Conservation (phyloP, 1,140 invertebrate genomes). For the Papilio machaon region DNA sequence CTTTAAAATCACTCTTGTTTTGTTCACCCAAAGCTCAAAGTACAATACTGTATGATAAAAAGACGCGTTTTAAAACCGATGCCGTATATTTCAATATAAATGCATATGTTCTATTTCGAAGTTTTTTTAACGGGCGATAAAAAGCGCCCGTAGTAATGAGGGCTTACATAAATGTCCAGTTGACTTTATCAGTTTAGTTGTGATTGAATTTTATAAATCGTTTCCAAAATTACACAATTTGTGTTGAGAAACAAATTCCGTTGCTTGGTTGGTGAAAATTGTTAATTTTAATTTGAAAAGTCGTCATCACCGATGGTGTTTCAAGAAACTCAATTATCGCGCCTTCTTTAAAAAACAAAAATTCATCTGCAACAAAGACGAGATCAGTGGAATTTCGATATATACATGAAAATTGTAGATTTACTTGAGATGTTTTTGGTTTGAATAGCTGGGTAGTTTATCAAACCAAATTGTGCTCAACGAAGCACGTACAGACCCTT, state of each 20-base stretch:
- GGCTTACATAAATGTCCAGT: too few species aligned
- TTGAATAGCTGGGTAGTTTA: neutral
- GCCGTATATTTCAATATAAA: too few species aligned
- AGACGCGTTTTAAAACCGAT: too few species aligned
- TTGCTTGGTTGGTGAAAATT: slow-evolving; percentile 50
- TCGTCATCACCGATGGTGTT: slow-evolving; percentile 43
- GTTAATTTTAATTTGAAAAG: slow-evolving; percentile 60
- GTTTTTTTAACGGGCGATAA: too few species aligned
- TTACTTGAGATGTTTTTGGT: slow-evolving; percentile 11
- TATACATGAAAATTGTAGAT: slow-evolving; percentile 37
- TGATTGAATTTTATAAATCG: slow-evolving; percentile 31
- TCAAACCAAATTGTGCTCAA: neutral
- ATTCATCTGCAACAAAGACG: slow-evolving; percentile 46
- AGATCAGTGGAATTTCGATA: slow-evolving; percentile 44
- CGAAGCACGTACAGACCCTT: neutral
- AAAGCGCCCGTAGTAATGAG: too few species aligned
- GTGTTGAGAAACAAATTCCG: slow-evolving; percentile 35
- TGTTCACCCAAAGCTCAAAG: too few species aligned
- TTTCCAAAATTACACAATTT: slow-evolving; percentile 14
- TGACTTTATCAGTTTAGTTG: neutral
- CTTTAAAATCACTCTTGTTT: too few species aligned
- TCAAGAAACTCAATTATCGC: slow-evolving; percentile 62
- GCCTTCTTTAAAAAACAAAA: slow-evolving; percentile 55
- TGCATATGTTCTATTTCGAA: too few species aligned
- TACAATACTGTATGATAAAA: too few species aligned